Base-by-base conservation (phyloP, 2,113 vertebrate species). In the Psammodynastes pulverulentus region DNA sequence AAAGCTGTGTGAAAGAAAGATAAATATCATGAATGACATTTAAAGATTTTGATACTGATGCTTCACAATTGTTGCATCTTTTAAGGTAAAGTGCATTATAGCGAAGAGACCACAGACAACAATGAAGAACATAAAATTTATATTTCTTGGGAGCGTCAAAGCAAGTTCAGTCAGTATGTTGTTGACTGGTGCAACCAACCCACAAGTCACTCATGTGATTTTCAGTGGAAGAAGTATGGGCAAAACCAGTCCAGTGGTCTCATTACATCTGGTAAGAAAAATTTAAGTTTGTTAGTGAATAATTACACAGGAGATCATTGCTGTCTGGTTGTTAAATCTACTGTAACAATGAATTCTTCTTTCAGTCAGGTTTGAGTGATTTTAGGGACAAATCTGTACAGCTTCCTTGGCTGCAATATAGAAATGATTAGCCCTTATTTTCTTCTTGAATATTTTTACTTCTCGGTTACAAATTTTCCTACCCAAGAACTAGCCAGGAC, bases 121-220 rank as follows among this genome's bases (percentile, higher is more conserved):
- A 95, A 96, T 88, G 95, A 90, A 88, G 89, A 94, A 13, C 62
- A 95, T 8, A 96, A 96, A 3, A 92, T 98, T 90, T 84, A 92
- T 56, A 0, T 98, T 62, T 96, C 95, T 24, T 98, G 98, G 98
- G 79, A 95, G 23, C 93, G 94, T 48, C 92, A 7, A 5, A 13
- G 3, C 56, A 51, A 15, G 0, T 91, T 91, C 53, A 45, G 94
- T 2, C 94, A 96, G 53, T 98, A 98, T 0, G 84, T 98, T n/a
- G 94, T 98, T 0, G 97, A 98, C 5, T 98, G 98, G 98, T 98
- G 96, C 90, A 95, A 96, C 48, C 92, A 93, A 0, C 95, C 95
- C 0, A 51, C 0, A 46, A 51, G 53, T 9, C 58, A 86, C 0
- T 72, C 86, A 48, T 97, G 97, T 94, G 94, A 96, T 45, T 93